phyloP scores from a whole-genome alignment of 2,888 invertebrate species.

The Neoaliturus tenellus region DNA sequence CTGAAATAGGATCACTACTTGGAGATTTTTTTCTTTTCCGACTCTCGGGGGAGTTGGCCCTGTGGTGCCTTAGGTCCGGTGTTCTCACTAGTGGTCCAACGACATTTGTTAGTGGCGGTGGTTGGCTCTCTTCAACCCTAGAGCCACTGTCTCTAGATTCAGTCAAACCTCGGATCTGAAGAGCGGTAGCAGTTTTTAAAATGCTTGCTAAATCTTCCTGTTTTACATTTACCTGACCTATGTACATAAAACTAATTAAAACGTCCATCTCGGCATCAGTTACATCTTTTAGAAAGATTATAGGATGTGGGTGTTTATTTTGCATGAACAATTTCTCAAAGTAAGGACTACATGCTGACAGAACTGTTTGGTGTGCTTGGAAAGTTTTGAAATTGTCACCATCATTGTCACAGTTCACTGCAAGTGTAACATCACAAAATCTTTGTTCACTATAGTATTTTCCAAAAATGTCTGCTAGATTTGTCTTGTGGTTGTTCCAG shows the following conservation, averaged over 20 bases:
- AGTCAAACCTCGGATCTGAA: slow-evolving; percentile 92
- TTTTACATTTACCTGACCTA: slow-evolving; percentile 93
- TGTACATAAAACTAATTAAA: slow-evolving; percentile 95
- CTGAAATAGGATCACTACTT: slow-evolving; percentile 76
- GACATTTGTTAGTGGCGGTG: slow-evolving; percentile 40
- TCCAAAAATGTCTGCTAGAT: slow-evolving; percentile 92
- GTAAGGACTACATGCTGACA: slow-evolving; percentile 96
- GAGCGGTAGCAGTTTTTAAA: slow-evolving; percentile 93
- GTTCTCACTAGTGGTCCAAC: slow-evolving; percentile 52
- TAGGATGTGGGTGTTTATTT: slow-evolving; percentile 91
- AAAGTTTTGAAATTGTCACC: slow-evolving; percentile 83
- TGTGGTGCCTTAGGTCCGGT: slow-evolving; percentile 46
- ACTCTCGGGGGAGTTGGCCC: slow-evolving; percentile 74
- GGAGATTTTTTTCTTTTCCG: slow-evolving; percentile 80
- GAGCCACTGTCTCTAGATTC: slow-evolving; percentile 74
- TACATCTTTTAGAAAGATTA: slow-evolving; percentile 95
- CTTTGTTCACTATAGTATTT: slow-evolving; percentile 92
- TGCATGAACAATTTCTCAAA: slow-evolving; percentile 94
- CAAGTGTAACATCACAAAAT: slow-evolving; percentile 94
- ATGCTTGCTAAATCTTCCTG: slow-evolving; percentile 94
- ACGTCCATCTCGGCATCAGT: slow-evolving; percentile 93
- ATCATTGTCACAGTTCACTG: slow-evolving; percentile 90
- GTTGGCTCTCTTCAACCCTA: slow-evolving; percentile 65
- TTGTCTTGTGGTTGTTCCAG: slow-evolving; percentile 96
- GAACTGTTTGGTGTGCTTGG: slow-evolving; percentile 93